Evolutionary conservation across 2,113 vertebrate genomes (phyloP).

Genomic region (Mohoua ochrocephala): DNA sequence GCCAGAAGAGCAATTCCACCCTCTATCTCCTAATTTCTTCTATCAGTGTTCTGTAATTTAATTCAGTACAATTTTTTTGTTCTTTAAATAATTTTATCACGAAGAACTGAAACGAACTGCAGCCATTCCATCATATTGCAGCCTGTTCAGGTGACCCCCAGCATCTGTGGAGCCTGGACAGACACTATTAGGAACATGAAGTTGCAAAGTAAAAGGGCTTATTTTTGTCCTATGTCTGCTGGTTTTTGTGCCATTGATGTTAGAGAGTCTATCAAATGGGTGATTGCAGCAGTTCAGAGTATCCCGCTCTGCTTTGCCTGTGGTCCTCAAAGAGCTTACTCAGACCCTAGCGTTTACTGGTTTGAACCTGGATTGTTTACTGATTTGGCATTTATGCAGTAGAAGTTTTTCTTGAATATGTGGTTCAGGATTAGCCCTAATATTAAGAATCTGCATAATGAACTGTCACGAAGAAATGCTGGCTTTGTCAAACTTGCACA

Average conservation of each 20-base stretch:
- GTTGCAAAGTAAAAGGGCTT: neutral
- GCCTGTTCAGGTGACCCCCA: neutral
- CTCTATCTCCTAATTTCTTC: neutral
- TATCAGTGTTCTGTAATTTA: neutral
- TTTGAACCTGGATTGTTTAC: neutral
- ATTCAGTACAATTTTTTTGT: neutral
- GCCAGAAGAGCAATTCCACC: neutral
- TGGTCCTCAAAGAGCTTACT: neutral
- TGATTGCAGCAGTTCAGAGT: neutral
- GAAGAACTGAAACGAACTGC: neutral
- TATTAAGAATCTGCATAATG: neutral
- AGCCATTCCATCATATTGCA: neutral
- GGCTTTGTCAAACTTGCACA: neutral
- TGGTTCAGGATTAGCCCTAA: neutral
- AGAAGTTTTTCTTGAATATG: neutral
- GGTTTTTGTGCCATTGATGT: neutral
- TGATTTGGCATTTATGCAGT: neutral
- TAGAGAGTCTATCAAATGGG: neutral
- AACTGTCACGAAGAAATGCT: conserved; percentile 10
- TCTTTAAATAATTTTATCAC: neutral
- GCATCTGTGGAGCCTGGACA: rapidly evolving
- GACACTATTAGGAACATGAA: neutral
- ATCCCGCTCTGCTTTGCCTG: neutral
- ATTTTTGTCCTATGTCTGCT: neutral
- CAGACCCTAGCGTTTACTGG: neutral